Evolutionary conservation across 2,797 vertebrate species (phyloP), one percentile per base, ranked within the genome.

Genomic region (Eulemur mongoz): DNA sequence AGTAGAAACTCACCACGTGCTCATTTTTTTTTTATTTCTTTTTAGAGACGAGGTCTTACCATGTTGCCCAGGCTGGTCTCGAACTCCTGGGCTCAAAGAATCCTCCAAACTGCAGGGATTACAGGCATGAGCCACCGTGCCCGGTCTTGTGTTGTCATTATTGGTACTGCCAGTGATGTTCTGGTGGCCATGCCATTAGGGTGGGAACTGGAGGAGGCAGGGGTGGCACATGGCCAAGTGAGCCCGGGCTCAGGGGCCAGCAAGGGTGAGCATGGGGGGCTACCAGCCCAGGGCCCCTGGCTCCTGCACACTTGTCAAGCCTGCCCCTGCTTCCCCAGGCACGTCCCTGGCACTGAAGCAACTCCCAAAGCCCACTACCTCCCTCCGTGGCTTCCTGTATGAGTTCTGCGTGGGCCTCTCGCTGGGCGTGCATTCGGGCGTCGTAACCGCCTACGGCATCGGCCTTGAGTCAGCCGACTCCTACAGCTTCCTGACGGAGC

Each of bases 311-410:
- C 23, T 14, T 35, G 45, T 10, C 20, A 38, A 0, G 1, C 9
- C 57, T 22, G 20, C 2, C 32, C 73, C 20, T 27, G 11, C 69
- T 30, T 7, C 15, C 27, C 32, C 25, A 99, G 99, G 99, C 5
- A 99, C 99, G 3, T 98, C 99, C 0, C 99, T 99, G 99, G 99
- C 99, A 1, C 99, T 99, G 97, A 99, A 99, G 98, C 99, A 99
- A 93, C 99, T 99, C 75, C 99, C 99, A 0, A 99, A 99, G 79
- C 98, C 98, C 50, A 99, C 99, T 83, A 99, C 99, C 0, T 99
- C 99, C 13, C 98, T 99, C 1, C 98, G 99, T 1, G 98, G 99
- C 15, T 99, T 99, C 98, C 98, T 99, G 78, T 99, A 99, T 38
- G 99, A 99, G 96, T 99, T 99, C 4, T 99, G 99, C 4, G 98